phyloP scores from a whole-genome alignment of 2,113 vertebrate genomes.

The Sitta europaea region DNA sequence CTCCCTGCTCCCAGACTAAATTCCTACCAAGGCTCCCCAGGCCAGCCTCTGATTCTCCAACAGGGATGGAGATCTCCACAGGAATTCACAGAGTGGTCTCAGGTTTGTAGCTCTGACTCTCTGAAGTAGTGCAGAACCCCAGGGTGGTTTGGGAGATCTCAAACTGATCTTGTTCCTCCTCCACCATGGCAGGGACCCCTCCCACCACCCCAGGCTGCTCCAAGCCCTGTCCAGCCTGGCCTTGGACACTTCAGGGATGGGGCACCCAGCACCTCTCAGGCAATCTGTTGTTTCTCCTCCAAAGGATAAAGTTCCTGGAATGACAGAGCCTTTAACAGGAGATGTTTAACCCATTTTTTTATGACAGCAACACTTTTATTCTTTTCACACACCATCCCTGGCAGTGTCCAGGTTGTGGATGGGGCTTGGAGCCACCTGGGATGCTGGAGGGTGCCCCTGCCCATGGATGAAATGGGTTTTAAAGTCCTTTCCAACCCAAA shows the following conservation, averaged over 20 bases:
- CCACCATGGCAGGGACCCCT: not conserved
- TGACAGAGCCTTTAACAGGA: not conserved
- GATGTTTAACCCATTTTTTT: too few species aligned
- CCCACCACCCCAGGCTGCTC: not conserved
- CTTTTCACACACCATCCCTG: not conserved
- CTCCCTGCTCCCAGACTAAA: not conserved
- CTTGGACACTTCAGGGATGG: not conserved
- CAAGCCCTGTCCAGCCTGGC: accelerated
- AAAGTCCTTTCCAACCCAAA: not conserved
- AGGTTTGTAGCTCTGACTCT: not conserved
- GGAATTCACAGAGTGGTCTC: not conserved
- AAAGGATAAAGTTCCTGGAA: not conserved
- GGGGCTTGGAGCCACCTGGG: not conserved
- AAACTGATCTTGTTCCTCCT: not conserved
- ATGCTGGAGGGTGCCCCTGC: not conserved
- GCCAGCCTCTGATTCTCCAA: not conserved
- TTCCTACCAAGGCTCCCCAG: not conserved
- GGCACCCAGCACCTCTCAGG: not conserved
- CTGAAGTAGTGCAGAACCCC: not conserved
- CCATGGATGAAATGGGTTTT: not conserved
- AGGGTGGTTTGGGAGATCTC: not conserved
- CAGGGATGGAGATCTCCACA: not conserved
- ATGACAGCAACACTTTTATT: not conserved
- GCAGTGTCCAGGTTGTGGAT: not conserved
- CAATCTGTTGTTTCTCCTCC: not conserved